Evolutionary conservation across 2,797 vertebrate genomes (phyloP).

Genomic region (Siniperca scherzeri): DNA sequence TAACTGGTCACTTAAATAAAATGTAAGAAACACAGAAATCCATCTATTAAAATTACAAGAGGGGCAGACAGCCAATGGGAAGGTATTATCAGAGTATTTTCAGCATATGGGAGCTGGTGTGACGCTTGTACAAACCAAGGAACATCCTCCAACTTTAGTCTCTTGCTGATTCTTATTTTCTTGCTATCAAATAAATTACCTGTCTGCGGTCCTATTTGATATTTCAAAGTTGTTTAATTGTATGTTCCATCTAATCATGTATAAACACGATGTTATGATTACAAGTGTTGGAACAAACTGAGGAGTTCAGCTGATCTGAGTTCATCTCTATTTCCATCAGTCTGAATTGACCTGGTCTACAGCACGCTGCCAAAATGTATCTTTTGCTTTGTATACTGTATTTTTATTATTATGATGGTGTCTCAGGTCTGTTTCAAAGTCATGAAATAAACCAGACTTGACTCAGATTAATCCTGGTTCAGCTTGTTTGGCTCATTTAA

Average conservation of each 20-base stretch:
- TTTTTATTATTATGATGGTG: not conserved
- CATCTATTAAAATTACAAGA: too few species aligned
- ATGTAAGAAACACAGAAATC: not conserved
- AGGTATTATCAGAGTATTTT: not conserved
- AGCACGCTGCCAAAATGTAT: not conserved
- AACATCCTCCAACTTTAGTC: not conserved
- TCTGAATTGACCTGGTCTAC: not conserved
- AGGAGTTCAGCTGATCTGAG: not conserved
- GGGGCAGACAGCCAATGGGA: not conserved
- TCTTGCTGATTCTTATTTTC: not conserved
- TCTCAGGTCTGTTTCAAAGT: not conserved
- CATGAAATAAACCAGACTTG: not conserved
- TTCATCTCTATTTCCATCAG: not conserved
- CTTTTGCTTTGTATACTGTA: not conserved
- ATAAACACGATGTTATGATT: not conserved
- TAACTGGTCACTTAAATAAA: not conserved
- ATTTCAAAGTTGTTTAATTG: not conserved
- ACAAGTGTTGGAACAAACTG: not conserved
- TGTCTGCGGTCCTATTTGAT: not conserved
- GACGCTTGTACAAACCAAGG: not conserved
- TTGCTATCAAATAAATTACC: not conserved
- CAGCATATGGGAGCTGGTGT: not conserved
- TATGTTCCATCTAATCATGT: not conserved
- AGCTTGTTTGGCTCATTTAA: constrained; percentile 13
- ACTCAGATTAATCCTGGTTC: not conserved